Percentiles rank a stretch among this genome's conserved stretches.
phyloP scores from a whole-genome alignment of 2,888 invertebrate species.

The Hyposoter didymator region DNA sequence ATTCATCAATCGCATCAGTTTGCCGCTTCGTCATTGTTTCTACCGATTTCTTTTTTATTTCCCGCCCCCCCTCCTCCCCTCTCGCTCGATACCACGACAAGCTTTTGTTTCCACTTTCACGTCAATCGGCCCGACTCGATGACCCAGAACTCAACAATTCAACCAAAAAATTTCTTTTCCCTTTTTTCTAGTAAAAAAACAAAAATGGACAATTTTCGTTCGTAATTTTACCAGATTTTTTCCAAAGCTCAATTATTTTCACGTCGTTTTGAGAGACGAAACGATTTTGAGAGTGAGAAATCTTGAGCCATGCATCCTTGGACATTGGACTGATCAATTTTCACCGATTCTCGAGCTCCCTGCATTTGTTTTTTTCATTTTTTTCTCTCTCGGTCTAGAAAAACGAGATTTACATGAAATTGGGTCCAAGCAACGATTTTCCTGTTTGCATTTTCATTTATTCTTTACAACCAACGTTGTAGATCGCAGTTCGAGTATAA shows the following conservation, averaged over 20 bases:
- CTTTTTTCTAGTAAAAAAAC: too few species aligned
- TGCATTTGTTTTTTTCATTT: not conserved
- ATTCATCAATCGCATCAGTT: conserved; percentile 79
- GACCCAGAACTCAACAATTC: not conserved
- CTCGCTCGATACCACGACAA: conserved; percentile 48
- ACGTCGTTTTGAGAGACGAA: not conserved
- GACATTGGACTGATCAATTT: not conserved
- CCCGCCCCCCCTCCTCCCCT: conserved; percentile 20
- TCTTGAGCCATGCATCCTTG: not conserved
- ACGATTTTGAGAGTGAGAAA: not conserved
- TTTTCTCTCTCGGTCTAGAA: not conserved
- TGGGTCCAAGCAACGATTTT: conserved; percentile 2
- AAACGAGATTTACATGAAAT: not conserved
- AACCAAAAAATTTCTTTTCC: not conserved
- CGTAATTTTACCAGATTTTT: too few species aligned
- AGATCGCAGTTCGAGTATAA: conserved; percentile 43
- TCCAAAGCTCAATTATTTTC: not conserved
- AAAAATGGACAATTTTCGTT: too few species aligned
- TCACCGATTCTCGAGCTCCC: not conserved
- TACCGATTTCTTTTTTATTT: conserved; percentile 60
- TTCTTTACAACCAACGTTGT: conserved; percentile 57
- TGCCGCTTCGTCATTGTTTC: conserved; percentile 57
- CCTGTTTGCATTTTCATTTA: conserved; percentile 44
- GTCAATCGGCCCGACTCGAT: not conserved
- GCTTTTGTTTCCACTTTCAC: conserved; percentile 43